Evolutionary conservation across 2,888 invertebrate genomes (phyloP).

Genomic region (Pristionchus entomophagus): DNA sequence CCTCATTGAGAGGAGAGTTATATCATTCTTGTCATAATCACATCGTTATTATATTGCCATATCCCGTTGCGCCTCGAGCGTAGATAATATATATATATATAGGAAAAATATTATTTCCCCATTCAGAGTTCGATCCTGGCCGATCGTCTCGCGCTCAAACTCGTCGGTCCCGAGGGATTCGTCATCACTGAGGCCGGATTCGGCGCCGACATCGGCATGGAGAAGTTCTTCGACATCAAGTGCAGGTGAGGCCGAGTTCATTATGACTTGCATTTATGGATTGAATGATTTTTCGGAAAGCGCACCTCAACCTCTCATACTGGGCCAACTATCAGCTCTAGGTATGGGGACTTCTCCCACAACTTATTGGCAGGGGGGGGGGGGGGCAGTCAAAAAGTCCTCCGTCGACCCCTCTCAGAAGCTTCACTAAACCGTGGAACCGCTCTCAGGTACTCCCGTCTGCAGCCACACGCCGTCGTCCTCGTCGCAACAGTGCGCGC

Average conservation of each 20-base stretch:
- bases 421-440: too few species aligned
- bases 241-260: constrained; percentile 60
- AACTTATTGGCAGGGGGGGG: too few species aligned
- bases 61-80: too few species aligned
- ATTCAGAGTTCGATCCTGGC: constrained; percentile 32
- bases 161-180: constrained; percentile 91
- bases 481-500: constrained; percentile 94
- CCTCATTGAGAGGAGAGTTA: too few species aligned
- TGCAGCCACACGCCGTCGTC: constrained; percentile 89
- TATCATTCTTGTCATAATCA: too few species aligned
- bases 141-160: constrained; percentile 83
- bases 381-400: too few species aligned
- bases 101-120: not conserved
- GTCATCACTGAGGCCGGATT: constrained; percentile 98
- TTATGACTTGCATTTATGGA: not conserved
- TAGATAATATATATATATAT: not conserved
- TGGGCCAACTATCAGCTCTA: too few species aligned
- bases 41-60: too few species aligned
- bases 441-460: constrained; percentile 83
- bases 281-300: not conserved
- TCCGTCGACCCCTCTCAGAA: too few species aligned
- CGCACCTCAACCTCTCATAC: too few species aligned
- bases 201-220: constrained; percentile 91
- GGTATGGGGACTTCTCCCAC: too few species aligned
- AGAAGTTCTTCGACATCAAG: constrained; percentile 75